Conservation (phyloP, 2,113 vertebrate genomes). For the Leptobrachium ailaonicum region DNA sequence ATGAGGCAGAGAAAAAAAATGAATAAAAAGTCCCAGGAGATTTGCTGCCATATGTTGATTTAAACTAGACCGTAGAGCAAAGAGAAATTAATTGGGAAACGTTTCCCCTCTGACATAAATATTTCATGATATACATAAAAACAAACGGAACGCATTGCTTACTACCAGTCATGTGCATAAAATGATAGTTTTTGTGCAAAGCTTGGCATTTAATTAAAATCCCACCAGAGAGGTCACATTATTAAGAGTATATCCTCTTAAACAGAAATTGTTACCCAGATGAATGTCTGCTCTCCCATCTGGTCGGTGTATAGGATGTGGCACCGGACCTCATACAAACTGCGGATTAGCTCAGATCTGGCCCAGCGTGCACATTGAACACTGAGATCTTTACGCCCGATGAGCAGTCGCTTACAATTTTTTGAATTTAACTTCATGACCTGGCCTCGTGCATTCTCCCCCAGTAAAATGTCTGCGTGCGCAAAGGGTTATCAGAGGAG, state of each 20-base stretch:
- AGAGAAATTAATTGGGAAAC: too few relatives aligned
- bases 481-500: not conserved
- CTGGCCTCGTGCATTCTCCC: not conserved
- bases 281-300: constrained; percentile 39
- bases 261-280: constrained; percentile 23
- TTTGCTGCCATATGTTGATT: too few relatives aligned
- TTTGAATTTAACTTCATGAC: not conserved
- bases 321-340: constrained; percentile 30
- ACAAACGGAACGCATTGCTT: too few relatives aligned
- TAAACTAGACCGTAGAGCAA: too few relatives aligned
- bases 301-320: constrained; percentile 1
- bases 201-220: not conserved
- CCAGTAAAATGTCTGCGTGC: not conserved
- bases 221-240: not conserved
- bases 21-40: too few relatives aligned
- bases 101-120: too few relatives aligned
- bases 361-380: constrained; percentile 20
- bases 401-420: constrained; percentile 11
- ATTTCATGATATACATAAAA: too few relatives aligned
- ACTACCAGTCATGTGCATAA: too few relatives aligned
- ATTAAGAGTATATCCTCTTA: constrained; percentile 42
- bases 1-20: too few relatives aligned
- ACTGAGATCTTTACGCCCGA: not conserved
- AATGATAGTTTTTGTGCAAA: too few relatives aligned
- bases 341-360: constrained; percentile 37